Percentiles rank a stretch among this genome's conserved stretches.
phyloP scores from a whole-genome alignment of 2,113 vertebrate species.

The Eidolon helvum region DNA sequence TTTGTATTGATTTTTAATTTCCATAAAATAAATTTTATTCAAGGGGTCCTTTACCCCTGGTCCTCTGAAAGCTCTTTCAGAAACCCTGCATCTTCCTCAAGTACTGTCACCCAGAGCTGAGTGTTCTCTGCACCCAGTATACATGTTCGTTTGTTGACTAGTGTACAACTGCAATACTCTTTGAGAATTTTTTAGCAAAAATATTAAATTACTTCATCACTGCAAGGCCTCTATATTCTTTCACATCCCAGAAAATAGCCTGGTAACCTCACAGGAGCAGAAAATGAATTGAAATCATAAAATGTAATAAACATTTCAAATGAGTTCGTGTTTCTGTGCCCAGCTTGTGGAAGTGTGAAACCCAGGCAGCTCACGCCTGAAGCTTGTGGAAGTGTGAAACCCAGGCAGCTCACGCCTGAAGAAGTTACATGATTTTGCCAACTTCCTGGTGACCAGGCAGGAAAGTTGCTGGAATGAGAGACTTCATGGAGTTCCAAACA shows the following conservation, averaged over 20 bases:
- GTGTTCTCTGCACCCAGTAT: not conserved
- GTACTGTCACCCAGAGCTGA: not conserved
- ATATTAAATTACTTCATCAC: conserved; percentile 76
- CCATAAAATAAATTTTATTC: not conserved
- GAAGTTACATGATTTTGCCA: not conserved
- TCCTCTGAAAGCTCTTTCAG: not conserved
- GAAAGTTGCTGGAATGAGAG: not conserved
- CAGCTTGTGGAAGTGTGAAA: not conserved
- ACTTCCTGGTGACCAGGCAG: not conserved
- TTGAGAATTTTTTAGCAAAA: conserved; percentile 68
- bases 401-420: not conserved
- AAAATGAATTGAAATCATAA: conserved; percentile 56
- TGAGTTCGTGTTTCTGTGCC: conserved; percentile 8
- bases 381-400: not conserved
- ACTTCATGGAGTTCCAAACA: not conserved
- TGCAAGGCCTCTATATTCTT: conserved; percentile 48
- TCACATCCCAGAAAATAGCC: conserved; percentile 43
- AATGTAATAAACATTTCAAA: conserved; percentile 50
- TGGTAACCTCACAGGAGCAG: conserved; percentile 66
- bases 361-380: not conserved
- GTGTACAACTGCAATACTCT: conserved; percentile 27
- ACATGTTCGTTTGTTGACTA: conserved; percentile 46
- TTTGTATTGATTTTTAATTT: not conserved
- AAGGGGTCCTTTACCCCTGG: not conserved
- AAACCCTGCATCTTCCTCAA: not conserved